Conservation (phyloP, 2,888 invertebrate species). For the Cantharis nigra region DNA sequence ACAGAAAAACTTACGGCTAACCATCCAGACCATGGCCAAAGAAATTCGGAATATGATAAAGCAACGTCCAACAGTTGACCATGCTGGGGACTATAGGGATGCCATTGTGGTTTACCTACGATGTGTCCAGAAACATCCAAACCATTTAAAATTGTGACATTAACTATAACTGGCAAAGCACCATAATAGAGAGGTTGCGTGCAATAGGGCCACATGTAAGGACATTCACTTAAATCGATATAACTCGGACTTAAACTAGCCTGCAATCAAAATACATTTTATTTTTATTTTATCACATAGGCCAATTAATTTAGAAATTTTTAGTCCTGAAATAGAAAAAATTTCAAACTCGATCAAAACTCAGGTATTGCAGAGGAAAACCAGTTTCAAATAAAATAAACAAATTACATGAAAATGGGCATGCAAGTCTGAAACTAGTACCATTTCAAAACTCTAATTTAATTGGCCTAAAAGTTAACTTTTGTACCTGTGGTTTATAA, state of each 20-base stretch:
- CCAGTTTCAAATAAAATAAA: no score
- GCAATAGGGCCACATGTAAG: constrained; percentile 99
- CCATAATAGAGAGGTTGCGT: constrained; percentile 91
- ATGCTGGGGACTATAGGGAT: constrained; percentile 82
- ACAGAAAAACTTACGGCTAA: constrained; percentile 80
- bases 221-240: constrained; percentile 91
- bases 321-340: constrained; percentile 60
- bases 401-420: no score
- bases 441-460: not conserved
- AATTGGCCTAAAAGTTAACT: not conserved
- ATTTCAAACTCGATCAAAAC: not conserved
- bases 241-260: constrained; percentile 77
- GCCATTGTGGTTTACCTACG: constrained; percentile 76
- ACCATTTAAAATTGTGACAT: constrained; percentile 93
- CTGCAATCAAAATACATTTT: constrained; percentile 39
- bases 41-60: constrained; percentile 74
- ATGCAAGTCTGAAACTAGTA: not conserved
- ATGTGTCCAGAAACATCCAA: constrained; percentile 88
- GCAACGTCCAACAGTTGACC: constrained; percentile 81
- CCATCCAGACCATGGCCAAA: constrained; percentile 99
- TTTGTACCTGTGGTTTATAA: constrained; percentile 64
- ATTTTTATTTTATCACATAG: not conserved
- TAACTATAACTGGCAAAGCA: constrained; percentile 85
- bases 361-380: no score
- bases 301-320: not conserved